A percentile compares a stretch with the other conserved stretches of the same genome.
Conservation (phyloP, 2,797 vertebrate species). For the Notolepis coatsorum region DNA sequence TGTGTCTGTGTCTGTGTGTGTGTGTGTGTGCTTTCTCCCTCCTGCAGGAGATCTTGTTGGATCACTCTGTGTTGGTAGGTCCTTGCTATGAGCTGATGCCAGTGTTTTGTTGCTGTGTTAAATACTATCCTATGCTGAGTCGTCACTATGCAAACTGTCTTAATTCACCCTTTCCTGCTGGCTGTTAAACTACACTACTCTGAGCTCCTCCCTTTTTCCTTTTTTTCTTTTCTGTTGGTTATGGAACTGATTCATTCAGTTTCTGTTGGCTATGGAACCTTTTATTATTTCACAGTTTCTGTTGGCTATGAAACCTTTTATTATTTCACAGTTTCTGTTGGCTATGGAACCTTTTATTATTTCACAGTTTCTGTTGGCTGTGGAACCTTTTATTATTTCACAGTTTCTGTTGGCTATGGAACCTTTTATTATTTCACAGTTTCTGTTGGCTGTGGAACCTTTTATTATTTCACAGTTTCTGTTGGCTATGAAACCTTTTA, state of each 20-base stretch:
- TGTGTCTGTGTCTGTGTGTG: background rate
- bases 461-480: too few relatives aligned
- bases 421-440: too few relatives aligned
- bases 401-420: too few relatives aligned
- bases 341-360: too few relatives aligned
- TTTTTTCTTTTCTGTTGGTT: background rate
- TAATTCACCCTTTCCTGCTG: background rate
- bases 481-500: too few relatives aligned
- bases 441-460: too few relatives aligned
- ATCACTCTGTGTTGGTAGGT: slow-evolving; percentile 96
- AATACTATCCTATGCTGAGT: slow-evolving; percentile 1
- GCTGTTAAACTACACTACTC: too few relatives aligned
- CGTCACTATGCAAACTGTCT: slow-evolving; percentile 3
- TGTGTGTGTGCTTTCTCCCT: slow-evolving; percentile 7
- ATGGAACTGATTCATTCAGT: background rate
- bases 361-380: too few relatives aligned
- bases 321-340: background rate
- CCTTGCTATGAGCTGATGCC: slow-evolving; percentile 21
- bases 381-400: too few relatives aligned
- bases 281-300: background rate
- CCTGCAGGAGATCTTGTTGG: slow-evolving; percentile 95
- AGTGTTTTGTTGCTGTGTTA: background rate
- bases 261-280: background rate
- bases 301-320: background rate
- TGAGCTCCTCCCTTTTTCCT: background rate